A percentile compares a stretch with the other conserved stretches of the same genome.
phyloP scores from a whole-genome alignment of 1,140 invertebrate genomes.

The Leptonema lineaticorne region DNA sequence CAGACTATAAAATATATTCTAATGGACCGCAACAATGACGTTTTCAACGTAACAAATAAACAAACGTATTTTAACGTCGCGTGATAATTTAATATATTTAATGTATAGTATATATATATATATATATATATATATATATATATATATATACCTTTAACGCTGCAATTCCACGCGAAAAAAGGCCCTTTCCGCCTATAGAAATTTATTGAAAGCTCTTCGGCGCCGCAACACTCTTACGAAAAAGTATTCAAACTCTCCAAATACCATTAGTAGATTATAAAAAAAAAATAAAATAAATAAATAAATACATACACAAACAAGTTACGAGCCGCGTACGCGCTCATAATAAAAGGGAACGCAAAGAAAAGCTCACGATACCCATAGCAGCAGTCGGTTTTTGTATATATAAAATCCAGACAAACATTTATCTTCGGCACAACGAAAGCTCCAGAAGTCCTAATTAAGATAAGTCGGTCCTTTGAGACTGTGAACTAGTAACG shows the following conservation, averaged over 20 bases:
- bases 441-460: constrained; percentile 23
- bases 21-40: no score
- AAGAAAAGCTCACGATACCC: no score
- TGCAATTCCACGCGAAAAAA: no score
- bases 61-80: not conserved
- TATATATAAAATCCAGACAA: not conserved
- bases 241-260: not conserved
- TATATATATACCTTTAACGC: no score
- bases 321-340: no score
- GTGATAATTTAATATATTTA: constrained; percentile 3
- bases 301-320: not conserved
- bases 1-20: no score
- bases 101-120: not conserved
- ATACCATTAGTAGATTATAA: constrained; percentile 12
- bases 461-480: constrained; percentile 20
- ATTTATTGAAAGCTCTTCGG: constrained; percentile 14
- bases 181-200: constrained; percentile 7
- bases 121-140: no score
- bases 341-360: no score
- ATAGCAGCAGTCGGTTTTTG: no score
- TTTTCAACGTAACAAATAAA: no score
- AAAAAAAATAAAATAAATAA: constrained; percentile 3
- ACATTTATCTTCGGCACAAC: constrained; percentile 24
- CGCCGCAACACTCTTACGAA: not conserved
- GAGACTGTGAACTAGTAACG: constrained; percentile 6